Base-by-base conservation (phyloP, 2,888 invertebrate species). In the Lithophane semibrunnea region DNA sequence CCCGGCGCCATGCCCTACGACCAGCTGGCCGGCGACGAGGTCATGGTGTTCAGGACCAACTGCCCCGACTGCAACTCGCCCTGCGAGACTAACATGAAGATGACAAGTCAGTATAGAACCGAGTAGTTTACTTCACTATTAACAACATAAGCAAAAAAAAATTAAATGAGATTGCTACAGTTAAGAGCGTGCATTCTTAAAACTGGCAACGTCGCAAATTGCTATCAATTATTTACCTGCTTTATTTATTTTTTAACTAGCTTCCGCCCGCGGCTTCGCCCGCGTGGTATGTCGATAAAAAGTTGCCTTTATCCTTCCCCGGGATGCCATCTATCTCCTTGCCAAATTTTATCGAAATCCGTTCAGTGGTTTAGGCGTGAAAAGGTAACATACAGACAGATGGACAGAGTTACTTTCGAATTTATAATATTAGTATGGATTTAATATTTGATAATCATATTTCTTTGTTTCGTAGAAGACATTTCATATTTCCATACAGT, bases 41-140 rank as follows among this genome's bases (percentile, higher is more conserved):
- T 99, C 16, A 91, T 99, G 70, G 97, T 97, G 86, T 99, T 99
- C 94, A 94, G 97, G 0, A 98, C 99, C 9, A 98, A 98, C 93
- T 99, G 99, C 91, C 98, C 98, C 0, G 97, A 97, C 83, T 99
- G 99, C 92, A 97, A 98, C 84, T 97, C 97, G 2, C 98, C 98
- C 0, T 98, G 99, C 85, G 97, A 98, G 79, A 99, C 99, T 0
- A 92, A 93, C 69, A 94, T 94, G 93, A 94, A 94, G 95, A 91
- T 99, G 76, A 99, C 99, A 0, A 98, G 98, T 98, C 0, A 78
- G 77, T 64, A 24, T 1, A 12, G 0, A 3, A 3, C 0, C 24
- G 12, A 1, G 21, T 49, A 8, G 13, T 18, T 18, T 5, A 63
- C 61, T 21, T 21, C 63, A 24, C 21, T 21, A 3, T 24, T 18